A percentile compares a stretch with the other conserved stretches of the same genome.
Conservation (phyloP, 2,888 invertebrate species). For the Falcaria lacertinaria region DNA sequence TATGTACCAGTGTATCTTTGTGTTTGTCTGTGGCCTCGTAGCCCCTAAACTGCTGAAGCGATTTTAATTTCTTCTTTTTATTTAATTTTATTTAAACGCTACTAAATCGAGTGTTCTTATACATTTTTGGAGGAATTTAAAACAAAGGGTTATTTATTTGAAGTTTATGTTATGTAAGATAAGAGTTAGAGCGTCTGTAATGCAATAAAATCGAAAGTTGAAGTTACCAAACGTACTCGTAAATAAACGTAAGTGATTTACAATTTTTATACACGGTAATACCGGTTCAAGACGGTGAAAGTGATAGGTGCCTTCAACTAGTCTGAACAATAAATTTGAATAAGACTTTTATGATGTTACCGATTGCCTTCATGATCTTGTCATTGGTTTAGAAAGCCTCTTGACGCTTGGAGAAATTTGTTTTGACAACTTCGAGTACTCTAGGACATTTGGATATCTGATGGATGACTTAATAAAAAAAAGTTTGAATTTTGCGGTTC, state of each 20-base stretch:
- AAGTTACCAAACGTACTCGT: slow-evolving; percentile 6
- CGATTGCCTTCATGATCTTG: slow-evolving; percentile 14
- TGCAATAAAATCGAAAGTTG: neutral
- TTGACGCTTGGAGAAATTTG: neutral
- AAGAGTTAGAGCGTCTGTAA: neutral
- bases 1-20: too few relatives aligned
- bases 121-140: too few relatives aligned
- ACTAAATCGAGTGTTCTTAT: too few relatives aligned
- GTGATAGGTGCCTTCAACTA: slow-evolving; percentile 20
- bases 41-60: too few relatives aligned
- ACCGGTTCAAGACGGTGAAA: slow-evolving; percentile 22
- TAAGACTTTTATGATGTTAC: slow-evolving; percentile 12
- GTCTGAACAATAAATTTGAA: slow-evolving; percentile 19
- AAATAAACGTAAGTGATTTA: slow-evolving; percentile 1
- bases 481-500: too few relatives aligned
- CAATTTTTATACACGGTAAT: slow-evolving; percentile 17
- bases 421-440: neutral
- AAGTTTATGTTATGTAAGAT: too few relatives aligned
- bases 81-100: too few relatives aligned
- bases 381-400: slow-evolving; percentile 14
- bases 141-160: too few relatives aligned
- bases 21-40: too few relatives aligned
- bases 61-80: too few relatives aligned
- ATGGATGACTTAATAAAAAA: neutral
- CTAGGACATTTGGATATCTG: too few relatives aligned